phyloP scores from a whole-genome alignment of 1,140 invertebrate genomes.

The Schlechtendalia chinensis region DNA sequence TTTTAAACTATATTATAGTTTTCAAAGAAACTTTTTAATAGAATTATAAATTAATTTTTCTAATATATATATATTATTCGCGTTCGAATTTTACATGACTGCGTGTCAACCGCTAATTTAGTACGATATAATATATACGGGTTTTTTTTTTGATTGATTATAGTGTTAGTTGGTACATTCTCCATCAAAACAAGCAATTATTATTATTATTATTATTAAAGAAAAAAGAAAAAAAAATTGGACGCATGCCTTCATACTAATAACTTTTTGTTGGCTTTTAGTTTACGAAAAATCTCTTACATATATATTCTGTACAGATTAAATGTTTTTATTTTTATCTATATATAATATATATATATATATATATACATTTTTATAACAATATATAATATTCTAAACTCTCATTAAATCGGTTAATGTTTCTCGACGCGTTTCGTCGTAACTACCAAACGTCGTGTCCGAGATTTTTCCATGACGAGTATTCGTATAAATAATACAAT shows the following conservation, averaged over 20 bases:
- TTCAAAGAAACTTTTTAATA: background rate
- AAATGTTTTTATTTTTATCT: conserved; percentile 25
- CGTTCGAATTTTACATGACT: background rate
- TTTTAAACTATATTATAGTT: too few species aligned
- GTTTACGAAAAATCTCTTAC: background rate
- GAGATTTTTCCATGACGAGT: too few species aligned
- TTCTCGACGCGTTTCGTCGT: too few species aligned
- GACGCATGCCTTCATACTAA: conserved; percentile 5
- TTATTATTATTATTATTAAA: too few species aligned
- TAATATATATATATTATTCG: background rate
- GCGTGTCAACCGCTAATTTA: background rate
- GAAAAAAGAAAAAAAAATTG: background rate
- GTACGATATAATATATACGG: too few species aligned
- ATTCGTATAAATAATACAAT: too few species aligned
- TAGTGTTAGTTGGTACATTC: background rate
- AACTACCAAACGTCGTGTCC: too few species aligned
- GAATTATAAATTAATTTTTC: background rate
- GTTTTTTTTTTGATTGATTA: conserved; percentile 6
- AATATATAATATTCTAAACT: too few species aligned
- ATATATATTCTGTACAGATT: background rate
- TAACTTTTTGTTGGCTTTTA: conserved; percentile 14
- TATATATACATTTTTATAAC: too few species aligned
- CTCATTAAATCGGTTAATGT: too few species aligned
- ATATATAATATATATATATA: background rate
- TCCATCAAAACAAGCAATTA: background rate